These are phyloP conservation scores for Sphaerophoria rueppellii DNA, from an alignment of 2,888 invertebrate species.

Conservation along the genomic window DNA sequence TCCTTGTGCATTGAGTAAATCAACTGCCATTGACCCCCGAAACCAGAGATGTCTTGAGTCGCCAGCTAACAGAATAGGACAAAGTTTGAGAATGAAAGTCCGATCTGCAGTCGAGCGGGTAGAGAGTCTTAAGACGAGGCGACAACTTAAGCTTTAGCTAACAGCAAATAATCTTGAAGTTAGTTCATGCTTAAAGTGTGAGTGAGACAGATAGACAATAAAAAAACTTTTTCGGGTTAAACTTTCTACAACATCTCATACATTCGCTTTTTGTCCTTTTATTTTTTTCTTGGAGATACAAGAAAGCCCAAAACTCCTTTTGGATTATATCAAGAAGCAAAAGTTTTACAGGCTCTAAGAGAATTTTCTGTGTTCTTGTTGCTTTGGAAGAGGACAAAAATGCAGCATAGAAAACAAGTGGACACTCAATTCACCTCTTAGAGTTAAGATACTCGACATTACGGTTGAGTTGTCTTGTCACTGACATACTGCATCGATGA, in stretches of 20 bases:
- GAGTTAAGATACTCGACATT: slow-evolving; percentile 57
- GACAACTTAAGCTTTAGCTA: slow-evolving; percentile 70
- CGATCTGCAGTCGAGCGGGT: not conserved
- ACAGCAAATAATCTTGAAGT: slow-evolving; percentile 65
- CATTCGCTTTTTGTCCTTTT: slow-evolving; percentile 53
- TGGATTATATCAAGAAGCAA: not conserved
- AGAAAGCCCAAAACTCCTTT: slow-evolving; percentile 9
- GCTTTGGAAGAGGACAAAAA: slow-evolving; percentile 32
- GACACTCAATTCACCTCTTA: slow-evolving; percentile 35
- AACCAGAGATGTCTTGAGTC: slow-evolving; percentile 12
- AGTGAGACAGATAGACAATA: slow-evolving; percentile 9
- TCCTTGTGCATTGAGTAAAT: slow-evolving; percentile 67
- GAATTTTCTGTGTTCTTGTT: not conserved
- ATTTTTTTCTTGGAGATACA: not conserved
- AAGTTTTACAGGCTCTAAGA: slow-evolving; percentile 50
- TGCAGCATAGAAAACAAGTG: slow-evolving; percentile 32
- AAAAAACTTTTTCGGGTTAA: slow-evolving; percentile 69
- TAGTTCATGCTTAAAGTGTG: slow-evolving; percentile 49
- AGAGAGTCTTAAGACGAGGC: slow-evolving; percentile 61
- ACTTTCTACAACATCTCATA: slow-evolving; percentile 59
- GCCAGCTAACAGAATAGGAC: slow-evolving; percentile 15
- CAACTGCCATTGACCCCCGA: slow-evolving; percentile 58
- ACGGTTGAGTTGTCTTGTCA: slow-evolving; percentile 61
- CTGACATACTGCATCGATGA: not conserved
- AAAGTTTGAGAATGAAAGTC: slow-evolving; percentile 48